Percentiles rank a stretch among this genome's conserved stretches.
These are phyloP conservation scores for Epistrophe eligans DNA, from an alignment of 2,888 invertebrate species.

Conservation along the genomic window DNA sequence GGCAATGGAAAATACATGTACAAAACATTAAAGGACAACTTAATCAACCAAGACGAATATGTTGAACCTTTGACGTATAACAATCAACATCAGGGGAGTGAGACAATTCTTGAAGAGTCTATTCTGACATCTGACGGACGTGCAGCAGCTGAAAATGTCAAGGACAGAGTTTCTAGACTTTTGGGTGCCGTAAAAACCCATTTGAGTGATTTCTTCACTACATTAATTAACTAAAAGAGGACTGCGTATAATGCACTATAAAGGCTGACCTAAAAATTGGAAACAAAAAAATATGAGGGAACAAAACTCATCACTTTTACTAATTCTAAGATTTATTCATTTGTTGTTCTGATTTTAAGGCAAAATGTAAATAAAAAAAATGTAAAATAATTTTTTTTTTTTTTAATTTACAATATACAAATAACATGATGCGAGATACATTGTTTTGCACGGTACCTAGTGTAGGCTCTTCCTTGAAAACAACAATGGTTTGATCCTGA, in stretches of 20 bases:
- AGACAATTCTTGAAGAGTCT: constrained; percentile 1
- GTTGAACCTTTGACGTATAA: constrained; percentile 72
- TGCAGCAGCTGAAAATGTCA: constrained; percentile 19
- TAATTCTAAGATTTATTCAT: neutral
- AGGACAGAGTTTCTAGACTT: constrained; percentile 37
- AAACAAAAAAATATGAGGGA: neutral
- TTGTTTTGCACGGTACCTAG: too few relatives aligned
- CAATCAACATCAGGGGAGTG: constrained; percentile 20
- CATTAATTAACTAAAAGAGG: constrained; percentile 23
- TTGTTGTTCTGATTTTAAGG: constrained; percentile 1
- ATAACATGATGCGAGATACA: too few relatives aligned
- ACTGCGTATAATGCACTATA: neutral
- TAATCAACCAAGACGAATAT: constrained; percentile 78
- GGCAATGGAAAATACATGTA: neutral
- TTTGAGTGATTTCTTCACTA: constrained; percentile 48
- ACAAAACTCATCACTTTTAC: neutral
- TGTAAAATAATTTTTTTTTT: neutral
- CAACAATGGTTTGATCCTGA: too few relatives aligned
- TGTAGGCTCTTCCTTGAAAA: too few relatives aligned
- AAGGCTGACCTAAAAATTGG: neutral
- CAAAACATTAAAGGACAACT: constrained; percentile 77
- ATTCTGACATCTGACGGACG: neutral
- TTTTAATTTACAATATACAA: neutral
- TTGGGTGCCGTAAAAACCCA: constrained; percentile 45
- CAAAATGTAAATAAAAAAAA: neutral